Evolutionary conservation across 2,888 invertebrate species (phyloP).

Genomic region (Stenodera caucasica): DNA sequence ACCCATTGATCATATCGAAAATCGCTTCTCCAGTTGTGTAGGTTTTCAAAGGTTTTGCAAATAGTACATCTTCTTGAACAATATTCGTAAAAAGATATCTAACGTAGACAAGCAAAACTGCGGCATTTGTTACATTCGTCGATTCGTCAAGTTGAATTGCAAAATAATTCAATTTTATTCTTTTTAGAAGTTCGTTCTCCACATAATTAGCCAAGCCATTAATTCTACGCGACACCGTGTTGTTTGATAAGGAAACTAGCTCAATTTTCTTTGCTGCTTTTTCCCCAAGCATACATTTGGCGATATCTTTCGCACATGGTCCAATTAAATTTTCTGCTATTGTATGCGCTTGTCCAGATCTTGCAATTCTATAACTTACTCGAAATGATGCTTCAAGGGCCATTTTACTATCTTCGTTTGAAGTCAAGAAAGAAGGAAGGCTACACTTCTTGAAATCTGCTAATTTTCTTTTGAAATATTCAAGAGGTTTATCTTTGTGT

Average conservation of each 20-base stretch:
- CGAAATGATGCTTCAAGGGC: slow-evolving; percentile 1
- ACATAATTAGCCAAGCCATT: slow-evolving; percentile 3
- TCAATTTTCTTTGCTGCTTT: slow-evolving; percentile 3
- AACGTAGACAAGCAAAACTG: background rate
- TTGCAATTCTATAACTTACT: slow-evolving; percentile 9
- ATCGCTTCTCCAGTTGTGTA: slow-evolving; percentile 32
- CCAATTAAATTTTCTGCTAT: slow-evolving; percentile 6
- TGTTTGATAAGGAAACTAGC: background rate
- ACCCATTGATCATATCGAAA: slow-evolving; percentile 34
- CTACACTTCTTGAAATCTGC: background rate
- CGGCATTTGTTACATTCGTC: background rate
- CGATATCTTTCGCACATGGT: slow-evolving; percentile 2
- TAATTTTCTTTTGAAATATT: slow-evolving; percentile 8
- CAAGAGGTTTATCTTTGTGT: background rate
- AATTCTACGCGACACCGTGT: background rate
- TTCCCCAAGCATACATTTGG: slow-evolving; percentile 7
- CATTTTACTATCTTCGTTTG: slow-evolving; percentile 4
- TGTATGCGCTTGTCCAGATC: slow-evolving; percentile 3
- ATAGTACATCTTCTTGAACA: slow-evolving; percentile 26
- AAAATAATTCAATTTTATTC: slow-evolving; percentile 9
- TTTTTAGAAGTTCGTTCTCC: slow-evolving; percentile 5
- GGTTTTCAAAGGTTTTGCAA: slow-evolving; percentile 24
- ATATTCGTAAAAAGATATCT: slow-evolving; percentile 1
- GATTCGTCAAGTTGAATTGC: slow-evolving; percentile 6
- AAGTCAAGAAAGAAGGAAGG: background rate